Evolutionary conservation across 2,113 vertebrate species (phyloP), one percentile per base, ranked within the genome.

Genomic region (Motacilla alba): DNA sequence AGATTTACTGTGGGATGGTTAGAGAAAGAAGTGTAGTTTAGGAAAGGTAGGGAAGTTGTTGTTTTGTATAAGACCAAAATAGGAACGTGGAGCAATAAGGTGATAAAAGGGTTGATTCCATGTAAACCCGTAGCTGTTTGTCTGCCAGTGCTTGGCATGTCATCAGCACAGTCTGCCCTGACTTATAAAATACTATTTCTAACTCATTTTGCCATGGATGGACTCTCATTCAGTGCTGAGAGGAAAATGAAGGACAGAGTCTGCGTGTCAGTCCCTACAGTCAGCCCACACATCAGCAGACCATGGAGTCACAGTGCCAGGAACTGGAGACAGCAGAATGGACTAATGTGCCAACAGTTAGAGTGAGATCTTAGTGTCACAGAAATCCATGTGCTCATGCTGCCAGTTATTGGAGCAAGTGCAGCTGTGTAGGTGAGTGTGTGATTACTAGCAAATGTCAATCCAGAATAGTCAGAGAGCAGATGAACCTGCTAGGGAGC

Each of bases 351-450:
- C 9, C 19, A 74, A 24, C 16, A 66, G 9, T 33, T 24, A 1
- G 8, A 53, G 22, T 16, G 19, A 10, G 15, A 78, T n/a, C 31
- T 49, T 4, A 23, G 46, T 31, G 33, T 35, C 15, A 43, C 0
- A 28, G 24, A 11, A 3, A 13, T 4, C 8, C 4, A 0, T 10
- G 13, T 76, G 21, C 31, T 27, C 3, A 1, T 20, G 31, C 27
- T 77, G 39, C 13, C 50, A 50, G 56, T 13, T 79, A 35, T 3
- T 33, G 44, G 43, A 59, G 27, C 12, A 58, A 74, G 14, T 11
- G 18, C 27, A 49, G 23, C 7, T 39, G 10, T 28, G 4, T 6
- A 37, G 14, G 11, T 18, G 16, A 33, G 26, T 10, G 9, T 60
- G 12, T 18, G 56, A 56, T 43, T 26, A 18, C 4, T 9, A 47